Evolutionary conservation across 2,888 invertebrate species (phyloP).

Genomic region (Lymantria monacha): DNA sequence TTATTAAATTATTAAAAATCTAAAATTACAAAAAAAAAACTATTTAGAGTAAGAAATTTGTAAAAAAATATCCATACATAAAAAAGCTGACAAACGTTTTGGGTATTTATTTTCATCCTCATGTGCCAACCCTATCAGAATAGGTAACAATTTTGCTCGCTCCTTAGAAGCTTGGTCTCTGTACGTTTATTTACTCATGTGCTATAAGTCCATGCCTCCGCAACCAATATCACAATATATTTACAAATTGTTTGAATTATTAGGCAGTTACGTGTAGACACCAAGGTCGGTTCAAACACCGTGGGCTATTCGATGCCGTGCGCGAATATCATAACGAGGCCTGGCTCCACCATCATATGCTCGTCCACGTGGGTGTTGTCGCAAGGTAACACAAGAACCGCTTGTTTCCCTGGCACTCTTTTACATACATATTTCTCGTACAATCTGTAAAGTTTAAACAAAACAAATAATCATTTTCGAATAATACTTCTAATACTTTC

Average conservation of each 20-base stretch:
- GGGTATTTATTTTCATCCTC: too few species aligned
- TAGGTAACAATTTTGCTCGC: too few species aligned
- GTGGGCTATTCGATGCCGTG: slow-evolving; percentile 92
- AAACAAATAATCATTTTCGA: not conserved
- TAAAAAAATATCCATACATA: too few species aligned
- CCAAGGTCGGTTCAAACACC: not conserved
- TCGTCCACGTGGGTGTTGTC: slow-evolving; percentile 97
- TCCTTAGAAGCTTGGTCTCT: too few species aligned
- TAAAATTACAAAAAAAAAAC: too few species aligned
- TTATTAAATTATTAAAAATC: too few species aligned
- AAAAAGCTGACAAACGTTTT: too few species aligned
- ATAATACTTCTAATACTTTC: too few species aligned
- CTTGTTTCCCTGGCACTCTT: slow-evolving; percentile 97
- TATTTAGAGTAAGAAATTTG: too few species aligned
- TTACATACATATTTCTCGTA: slow-evolving; percentile 98
- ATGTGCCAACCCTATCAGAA: too few species aligned
- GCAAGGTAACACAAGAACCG: slow-evolving; percentile 95
- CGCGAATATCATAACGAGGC: slow-evolving; percentile 98
- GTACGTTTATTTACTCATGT: too few species aligned
- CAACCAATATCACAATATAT: slow-evolving; percentile 18
- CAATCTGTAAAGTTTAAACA: slow-evolving; percentile 53
- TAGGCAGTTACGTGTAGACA: slow-evolving; percentile 12
- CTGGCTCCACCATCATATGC: slow-evolving; percentile 97
- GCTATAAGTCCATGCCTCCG: slow-evolving; percentile 17
- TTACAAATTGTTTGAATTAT: slow-evolving; percentile 16